These are phyloP conservation scores for Sphinx pinastri DNA, from an alignment of 2,888 invertebrate species.

Conservation along the genomic window DNA sequence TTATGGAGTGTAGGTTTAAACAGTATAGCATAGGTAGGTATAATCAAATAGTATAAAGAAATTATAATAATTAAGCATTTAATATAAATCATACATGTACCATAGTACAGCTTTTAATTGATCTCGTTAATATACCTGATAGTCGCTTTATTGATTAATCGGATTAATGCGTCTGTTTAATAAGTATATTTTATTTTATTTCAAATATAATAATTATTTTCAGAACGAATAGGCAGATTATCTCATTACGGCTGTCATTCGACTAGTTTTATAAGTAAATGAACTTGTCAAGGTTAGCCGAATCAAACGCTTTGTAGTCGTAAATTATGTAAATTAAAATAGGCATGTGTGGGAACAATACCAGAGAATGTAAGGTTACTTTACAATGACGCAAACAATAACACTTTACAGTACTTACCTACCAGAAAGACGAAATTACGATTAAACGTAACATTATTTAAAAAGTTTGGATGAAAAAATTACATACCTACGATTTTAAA, in stretches of 20 bases:
- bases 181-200: too few relatives aligned
- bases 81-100: too few relatives aligned
- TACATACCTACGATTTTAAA: background rate
- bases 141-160: too few relatives aligned
- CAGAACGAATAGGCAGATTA: slow-evolving; percentile 46
- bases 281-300: slow-evolving; percentile 62
- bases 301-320: slow-evolving; percentile 54
- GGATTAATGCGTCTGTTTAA: too few relatives aligned
- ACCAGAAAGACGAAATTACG: background rate
- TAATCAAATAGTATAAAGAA: too few relatives aligned
- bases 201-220: too few relatives aligned
- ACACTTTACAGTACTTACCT: background rate
- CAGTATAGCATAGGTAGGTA: too few relatives aligned
- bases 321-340: slow-evolving; percentile 59
- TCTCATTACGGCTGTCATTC: slow-evolving; percentile 46
- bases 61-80: too few relatives aligned
- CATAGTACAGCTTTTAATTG: too few relatives aligned
- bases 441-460: background rate
- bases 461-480: background rate
- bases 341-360: slow-evolving; percentile 51
- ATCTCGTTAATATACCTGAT: too few relatives aligned
- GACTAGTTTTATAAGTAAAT: slow-evolving; percentile 48
- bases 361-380: slow-evolving; percentile 16
- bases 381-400: background rate
- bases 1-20: too few relatives aligned